Base-by-base conservation (phyloP, 2,797 vertebrate species). In the Gobio occitaniae region DNA sequence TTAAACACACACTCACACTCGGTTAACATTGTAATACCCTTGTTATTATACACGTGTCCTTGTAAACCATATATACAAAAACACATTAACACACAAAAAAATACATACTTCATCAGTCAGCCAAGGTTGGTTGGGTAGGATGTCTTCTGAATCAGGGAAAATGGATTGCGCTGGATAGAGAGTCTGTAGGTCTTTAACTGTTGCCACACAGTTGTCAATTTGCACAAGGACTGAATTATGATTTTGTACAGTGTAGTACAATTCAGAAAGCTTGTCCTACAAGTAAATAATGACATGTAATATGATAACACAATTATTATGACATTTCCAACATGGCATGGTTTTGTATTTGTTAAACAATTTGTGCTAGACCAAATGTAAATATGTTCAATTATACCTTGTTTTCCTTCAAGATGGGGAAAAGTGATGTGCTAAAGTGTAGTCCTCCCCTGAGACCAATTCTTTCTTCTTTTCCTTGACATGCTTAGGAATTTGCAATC, bases 101-200 rank as follows among this genome's bases (percentile, higher is more conserved):
- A 1, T n/a, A 48, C 69, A 71, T 71, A 71, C 69, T 2, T 71
- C 69, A 71, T 71, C 69, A 71, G 41, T 25, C 41, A 71, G 68
- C 68, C 68, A 69, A 21, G 68, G 36, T 44, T 69, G 68, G 16
- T 44, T 69, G 16, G 68, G 68, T 69, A 41, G 21, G 41, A 71
- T 13, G 11, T 71, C 41, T 71, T 71, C 41, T 71, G 69, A 71
- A 25, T 13, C 41, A 13, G 16, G 19, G 7, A 21, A 48, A 71
- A 71, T 71, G 3, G 21, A n/a, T 47, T 47, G 19, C 25, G 38
- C 69, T 11, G 38, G 68, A 47, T 70, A 68, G 2, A 68, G 13
- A 44, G 38, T 12, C 68, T 44, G 17, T 70, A 70, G 36, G 68
- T 44, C 38, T 21, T 70, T 70, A 44, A 70, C 3, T 70, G 17